Percentiles rank a stretch among this genome's conserved stretches.
Conservation (phyloP, 2,797 vertebrate genomes). For the Eulemur albifrons region DNA sequence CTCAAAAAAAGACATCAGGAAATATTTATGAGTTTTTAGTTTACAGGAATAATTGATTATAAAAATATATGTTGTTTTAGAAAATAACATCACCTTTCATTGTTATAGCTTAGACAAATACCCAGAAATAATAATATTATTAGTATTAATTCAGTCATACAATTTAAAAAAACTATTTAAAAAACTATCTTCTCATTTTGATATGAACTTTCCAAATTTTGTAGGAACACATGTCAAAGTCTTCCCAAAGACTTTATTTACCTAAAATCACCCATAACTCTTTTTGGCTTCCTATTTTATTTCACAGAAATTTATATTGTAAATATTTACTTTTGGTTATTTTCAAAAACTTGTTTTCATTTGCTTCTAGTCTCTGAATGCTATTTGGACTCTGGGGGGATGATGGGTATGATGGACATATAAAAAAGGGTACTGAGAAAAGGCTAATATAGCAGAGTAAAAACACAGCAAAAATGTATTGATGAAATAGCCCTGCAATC, state of each 20-base stretch:
- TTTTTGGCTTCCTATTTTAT: neutral
- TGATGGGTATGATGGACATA: neutral
- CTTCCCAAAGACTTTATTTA: neutral
- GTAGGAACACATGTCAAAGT: slow-evolving; percentile 17
- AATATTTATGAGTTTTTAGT: neutral
- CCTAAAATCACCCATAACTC: neutral
- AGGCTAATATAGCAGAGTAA: neutral
- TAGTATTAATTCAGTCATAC: neutral
- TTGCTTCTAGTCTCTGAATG: slow-evolving; percentile 41
- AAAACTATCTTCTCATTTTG: neutral
- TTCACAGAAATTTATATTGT: neutral
- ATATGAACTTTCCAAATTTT: slow-evolving; percentile 32
- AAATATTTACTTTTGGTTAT: slow-evolving; percentile 62
- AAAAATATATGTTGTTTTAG: slow-evolving; percentile 34
- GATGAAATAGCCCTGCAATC: neutral
- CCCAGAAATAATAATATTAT: neutral
- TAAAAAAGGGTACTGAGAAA: neutral
- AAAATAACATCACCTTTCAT: slow-evolving; percentile 45
- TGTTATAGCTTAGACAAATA: slow-evolving; percentile 63
- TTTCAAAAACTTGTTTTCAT: slow-evolving; percentile 40
- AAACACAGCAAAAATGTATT: neutral
- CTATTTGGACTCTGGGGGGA: neutral
- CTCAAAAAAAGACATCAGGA: neutral
- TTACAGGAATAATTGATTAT: neutral
- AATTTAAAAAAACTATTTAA: neutral